Percentiles rank a stretch among this genome's conserved stretches.
Conservation (phyloP, 2,797 vertebrate genomes). For the Dipus sagitta region DNA sequence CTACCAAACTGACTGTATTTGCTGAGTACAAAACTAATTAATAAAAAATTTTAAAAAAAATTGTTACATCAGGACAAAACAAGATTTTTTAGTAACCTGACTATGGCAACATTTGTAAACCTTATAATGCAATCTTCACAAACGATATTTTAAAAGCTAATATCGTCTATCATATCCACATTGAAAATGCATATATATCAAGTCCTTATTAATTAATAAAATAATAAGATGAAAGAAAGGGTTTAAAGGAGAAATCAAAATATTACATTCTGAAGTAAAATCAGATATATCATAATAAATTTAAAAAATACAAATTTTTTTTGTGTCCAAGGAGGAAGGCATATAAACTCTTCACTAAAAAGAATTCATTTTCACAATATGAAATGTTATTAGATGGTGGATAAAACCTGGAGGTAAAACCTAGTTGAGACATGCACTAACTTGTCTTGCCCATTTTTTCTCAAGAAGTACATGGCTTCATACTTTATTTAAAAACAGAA, state of each 20-base stretch:
- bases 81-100: slow-evolving; percentile 3
- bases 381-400: neutral
- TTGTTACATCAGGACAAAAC: neutral
- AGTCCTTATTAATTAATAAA: slow-evolving; percentile 38
- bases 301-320: neutral
- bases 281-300: slow-evolving; percentile 30
- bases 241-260: slow-evolving; percentile 40
- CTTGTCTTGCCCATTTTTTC: neutral
- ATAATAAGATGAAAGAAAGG: neutral
- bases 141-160: neutral
- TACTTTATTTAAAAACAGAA: slow-evolving; percentile 24
- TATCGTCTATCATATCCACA: neutral
- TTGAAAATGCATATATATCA: neutral
- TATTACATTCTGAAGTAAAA: neutral
- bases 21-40: too few relatives aligned
- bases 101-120: neutral
- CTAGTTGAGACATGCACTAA: neutral
- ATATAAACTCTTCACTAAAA: neutral
- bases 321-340: neutral
- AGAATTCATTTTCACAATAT: slow-evolving; percentile 29
- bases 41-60: too few relatives aligned
- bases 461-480: neutral
- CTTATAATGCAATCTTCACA: neutral
- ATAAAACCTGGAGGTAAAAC: neutral
- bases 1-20: too few relatives aligned